Evolutionary conservation across 2,888 invertebrate species (phyloP).

Genomic region (Steinernema carpocapsae): DNA sequence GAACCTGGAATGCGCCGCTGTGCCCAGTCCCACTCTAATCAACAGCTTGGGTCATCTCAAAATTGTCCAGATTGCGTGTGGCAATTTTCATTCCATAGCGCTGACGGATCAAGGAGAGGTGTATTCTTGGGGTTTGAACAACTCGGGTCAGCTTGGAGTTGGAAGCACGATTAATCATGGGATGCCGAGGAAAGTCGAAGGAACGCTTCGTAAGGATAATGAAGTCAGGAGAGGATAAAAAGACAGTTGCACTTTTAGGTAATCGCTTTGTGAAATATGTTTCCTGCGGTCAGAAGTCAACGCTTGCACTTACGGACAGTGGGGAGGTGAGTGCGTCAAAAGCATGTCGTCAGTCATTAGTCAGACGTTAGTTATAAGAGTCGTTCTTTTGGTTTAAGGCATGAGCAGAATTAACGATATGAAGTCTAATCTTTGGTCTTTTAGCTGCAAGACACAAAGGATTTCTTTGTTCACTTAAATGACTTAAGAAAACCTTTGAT

Average conservation of each 20-base stretch:
- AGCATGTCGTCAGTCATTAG: no score
- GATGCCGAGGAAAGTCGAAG: slow-evolving; percentile 11
- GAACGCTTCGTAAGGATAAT: slow-evolving; percentile 1
- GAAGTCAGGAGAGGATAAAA: no score
- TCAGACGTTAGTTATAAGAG: no score
- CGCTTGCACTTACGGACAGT: slow-evolving; percentile 7
- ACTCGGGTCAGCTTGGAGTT: slow-evolving; percentile 73
- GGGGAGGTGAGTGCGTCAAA: slow-evolving; percentile 10
- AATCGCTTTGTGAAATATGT: slow-evolving; percentile 14
- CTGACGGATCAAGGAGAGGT: slow-evolving; percentile 74
- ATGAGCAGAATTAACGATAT: no score
- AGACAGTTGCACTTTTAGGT: neutral
- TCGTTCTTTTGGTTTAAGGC: no score
- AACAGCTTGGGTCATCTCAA: neutral
- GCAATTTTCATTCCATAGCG: slow-evolving; percentile 75
- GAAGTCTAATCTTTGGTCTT: no score
- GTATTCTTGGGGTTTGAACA: slow-evolving; percentile 76
- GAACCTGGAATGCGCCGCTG: slow-evolving; percentile 1
- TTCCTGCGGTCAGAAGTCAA: slow-evolving; percentile 21
- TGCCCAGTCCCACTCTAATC: neutral
- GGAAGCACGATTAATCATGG: slow-evolving; percentile 22
- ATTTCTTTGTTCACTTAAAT: no score
- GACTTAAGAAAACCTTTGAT: no score
- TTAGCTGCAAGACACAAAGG: no score
- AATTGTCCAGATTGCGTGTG: slow-evolving; percentile 74